Evolutionary conservation across 1,140 invertebrate species (phyloP).

Genomic region (Brachionus plicatilis): DNA sequence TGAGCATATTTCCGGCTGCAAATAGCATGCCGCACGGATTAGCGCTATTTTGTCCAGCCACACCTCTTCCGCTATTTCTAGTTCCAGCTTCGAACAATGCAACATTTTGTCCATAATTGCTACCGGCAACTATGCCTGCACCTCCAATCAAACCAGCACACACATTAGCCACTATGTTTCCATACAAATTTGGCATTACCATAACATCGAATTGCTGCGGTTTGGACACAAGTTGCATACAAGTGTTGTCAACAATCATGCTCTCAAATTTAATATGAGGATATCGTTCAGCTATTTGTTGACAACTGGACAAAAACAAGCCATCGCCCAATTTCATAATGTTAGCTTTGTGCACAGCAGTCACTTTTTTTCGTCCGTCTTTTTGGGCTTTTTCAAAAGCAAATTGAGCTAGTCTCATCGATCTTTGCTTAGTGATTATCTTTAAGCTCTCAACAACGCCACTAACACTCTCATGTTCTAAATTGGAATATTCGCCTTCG

Average conservation of each 20-base stretch:
- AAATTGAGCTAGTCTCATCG: conserved; percentile 92
- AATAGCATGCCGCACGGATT: conserved; percentile 40
- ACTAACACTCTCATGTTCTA: conserved; percentile 83
- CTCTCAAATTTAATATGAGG: conserved; percentile 87
- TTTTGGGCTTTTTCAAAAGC: conserved; percentile 97
- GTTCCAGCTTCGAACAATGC: conserved; percentile 39
- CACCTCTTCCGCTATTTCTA: conserved; percentile 30
- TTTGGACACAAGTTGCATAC: conserved; percentile 92
- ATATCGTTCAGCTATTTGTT: conserved; percentile 72
- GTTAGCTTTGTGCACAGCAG: conserved; percentile 88
- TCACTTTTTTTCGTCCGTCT: conserved; percentile 73
- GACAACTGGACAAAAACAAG: conserved; percentile 79
- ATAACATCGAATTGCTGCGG: conserved; percentile 97
- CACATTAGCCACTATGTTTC: conserved; percentile 94
- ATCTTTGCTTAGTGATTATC: conserved; percentile 76
- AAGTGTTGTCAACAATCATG: conserved; percentile 97
- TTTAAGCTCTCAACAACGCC: conserved; percentile 96
- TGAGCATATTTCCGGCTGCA: conserved; percentile 27
- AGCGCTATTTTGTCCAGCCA: conserved; percentile 40
- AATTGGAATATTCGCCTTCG: conserved; percentile 93
- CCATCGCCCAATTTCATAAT: conserved; percentile 98
- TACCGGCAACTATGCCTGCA: conserved; percentile 23
- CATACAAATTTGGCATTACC: conserved; percentile 94
- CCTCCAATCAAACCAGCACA: conserved; percentile 70
- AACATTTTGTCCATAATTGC: conserved; percentile 37